Evolutionary conservation across 2,113 vertebrate genomes (phyloP).

Genomic region (Carassius auratus): DNA sequence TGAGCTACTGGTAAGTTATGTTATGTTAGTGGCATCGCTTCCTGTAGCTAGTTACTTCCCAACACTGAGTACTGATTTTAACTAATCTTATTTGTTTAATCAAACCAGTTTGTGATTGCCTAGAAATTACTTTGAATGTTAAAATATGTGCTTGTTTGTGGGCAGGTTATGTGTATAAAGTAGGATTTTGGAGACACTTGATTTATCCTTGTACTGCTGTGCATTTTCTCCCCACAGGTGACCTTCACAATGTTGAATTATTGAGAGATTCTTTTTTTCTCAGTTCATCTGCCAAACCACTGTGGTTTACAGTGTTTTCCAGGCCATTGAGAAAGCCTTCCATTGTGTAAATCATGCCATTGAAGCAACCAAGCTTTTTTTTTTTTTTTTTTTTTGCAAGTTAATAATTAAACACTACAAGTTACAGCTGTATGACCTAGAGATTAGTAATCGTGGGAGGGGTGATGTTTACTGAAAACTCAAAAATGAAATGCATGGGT

Average conservation of each 20-base stretch:
- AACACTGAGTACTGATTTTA: background rate
- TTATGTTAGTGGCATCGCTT: no score
- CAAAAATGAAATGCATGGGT: background rate
- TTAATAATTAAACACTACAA: constrained; percentile 52
- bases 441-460: background rate
- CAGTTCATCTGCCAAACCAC: constrained; percentile 22
- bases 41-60: no score
- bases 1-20: no score
- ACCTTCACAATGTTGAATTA: constrained; percentile 49
- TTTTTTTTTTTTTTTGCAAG: constrained; percentile 20
- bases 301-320: constrained; percentile 38
- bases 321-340: constrained; percentile 4
- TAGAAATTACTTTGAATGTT: background rate
- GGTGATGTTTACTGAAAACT: constrained; percentile 5
- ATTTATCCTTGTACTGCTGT: no score
- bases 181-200: background rate
- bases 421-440: background rate
- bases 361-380: constrained; percentile 21
- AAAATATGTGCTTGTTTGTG: background rate
- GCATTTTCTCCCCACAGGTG: constrained; percentile 7
- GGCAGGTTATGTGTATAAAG: background rate
- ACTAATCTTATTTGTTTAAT: background rate
- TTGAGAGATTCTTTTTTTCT: constrained; percentile 48
- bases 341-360: constrained; percentile 29
- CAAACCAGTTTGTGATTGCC: background rate